These are phyloP conservation scores for Erythrocercus mccallii DNA, from an alignment of 2,113 vertebrate species.

Conservation along the genomic window DNA sequence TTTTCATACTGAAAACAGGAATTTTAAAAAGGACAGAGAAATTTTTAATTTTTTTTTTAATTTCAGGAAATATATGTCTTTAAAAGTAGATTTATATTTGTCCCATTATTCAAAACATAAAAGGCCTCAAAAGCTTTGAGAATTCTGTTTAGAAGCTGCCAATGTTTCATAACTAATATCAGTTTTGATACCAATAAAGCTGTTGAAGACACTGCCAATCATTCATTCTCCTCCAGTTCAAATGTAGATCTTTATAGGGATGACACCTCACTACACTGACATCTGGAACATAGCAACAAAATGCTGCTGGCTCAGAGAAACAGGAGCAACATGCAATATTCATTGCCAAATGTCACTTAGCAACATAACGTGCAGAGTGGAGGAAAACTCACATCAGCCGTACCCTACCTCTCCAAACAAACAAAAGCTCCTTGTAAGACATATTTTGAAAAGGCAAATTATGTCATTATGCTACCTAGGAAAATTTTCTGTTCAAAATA, in stretches of 20 bases:
- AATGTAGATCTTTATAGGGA: constrained; percentile 9
- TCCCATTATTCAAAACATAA: neutral
- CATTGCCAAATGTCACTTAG: constrained; percentile 62
- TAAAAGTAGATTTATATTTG: constrained; percentile 5
- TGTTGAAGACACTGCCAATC: constrained; percentile 17
- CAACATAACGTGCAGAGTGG: constrained; percentile 8
- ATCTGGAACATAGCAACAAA: constrained; percentile 60
- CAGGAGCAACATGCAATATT: constrained; percentile 26
- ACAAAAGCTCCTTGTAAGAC: neutral
- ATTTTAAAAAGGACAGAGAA: neutral
- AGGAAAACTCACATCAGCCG: constrained; percentile 22
- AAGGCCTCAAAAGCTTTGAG: neutral
- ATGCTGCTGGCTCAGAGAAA: constrained; percentile 48
- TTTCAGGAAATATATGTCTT: neutral
- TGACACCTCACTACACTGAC: constrained; percentile 55
- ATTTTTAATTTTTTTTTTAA: neutral
- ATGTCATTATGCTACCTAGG: neutral
- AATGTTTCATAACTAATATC: constrained; percentile 8
- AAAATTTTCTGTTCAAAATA: neutral
- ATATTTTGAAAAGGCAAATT: neutral
- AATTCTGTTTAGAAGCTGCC: neutral
- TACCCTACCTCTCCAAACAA: neutral
- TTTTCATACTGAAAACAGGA: neutral
- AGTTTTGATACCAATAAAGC: constrained; percentile 16
- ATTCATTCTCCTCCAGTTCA: constrained; percentile 17